Percentiles rank a stretch among this genome's conserved stretches.
phyloP scores from a whole-genome alignment of 2,113 vertebrate genomes.

The Corynorhinus townsendii region DNA sequence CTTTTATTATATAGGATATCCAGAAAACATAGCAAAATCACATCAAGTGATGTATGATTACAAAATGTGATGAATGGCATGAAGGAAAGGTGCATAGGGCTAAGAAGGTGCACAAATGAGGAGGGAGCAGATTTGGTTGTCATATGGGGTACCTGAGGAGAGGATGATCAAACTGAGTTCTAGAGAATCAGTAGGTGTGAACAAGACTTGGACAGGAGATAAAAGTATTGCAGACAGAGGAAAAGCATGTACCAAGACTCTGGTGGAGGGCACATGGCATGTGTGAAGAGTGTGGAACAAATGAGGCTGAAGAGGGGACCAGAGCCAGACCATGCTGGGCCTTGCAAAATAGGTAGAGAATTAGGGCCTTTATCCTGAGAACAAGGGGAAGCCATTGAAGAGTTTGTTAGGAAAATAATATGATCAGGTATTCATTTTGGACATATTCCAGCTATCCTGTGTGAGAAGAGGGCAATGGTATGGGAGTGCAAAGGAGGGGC shows the following conservation, averaged over 20 bases:
- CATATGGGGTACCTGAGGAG: neutral
- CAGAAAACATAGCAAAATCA: neutral
- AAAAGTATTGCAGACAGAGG: neutral
- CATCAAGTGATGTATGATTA: too few species aligned
- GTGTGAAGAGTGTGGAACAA: neutral
- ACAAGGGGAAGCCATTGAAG: neutral
- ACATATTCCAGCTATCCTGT: neutral
- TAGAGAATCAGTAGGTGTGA: neutral
- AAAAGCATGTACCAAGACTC: neutral
- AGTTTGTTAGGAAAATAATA: neutral
- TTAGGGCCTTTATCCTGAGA: neutral
- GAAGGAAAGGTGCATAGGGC: neutral
- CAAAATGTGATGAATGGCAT: neutral
- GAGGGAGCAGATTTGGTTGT: fast-evolving
- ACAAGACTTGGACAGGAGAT: neutral
- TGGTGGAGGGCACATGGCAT: fast-evolving
- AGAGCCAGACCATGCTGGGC: neutral
- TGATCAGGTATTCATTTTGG: neutral
- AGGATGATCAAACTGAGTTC: neutral
- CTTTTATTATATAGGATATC: too few species aligned
- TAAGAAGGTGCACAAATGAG: fast-evolving
- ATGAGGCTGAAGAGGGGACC: neutral
- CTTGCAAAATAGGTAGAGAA: neutral
- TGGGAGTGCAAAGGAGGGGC: too few species aligned
- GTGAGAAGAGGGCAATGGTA: neutral